Conservation (phyloP, 2,113 vertebrate genomes). For the Phyllostomus hastatus region DNA sequence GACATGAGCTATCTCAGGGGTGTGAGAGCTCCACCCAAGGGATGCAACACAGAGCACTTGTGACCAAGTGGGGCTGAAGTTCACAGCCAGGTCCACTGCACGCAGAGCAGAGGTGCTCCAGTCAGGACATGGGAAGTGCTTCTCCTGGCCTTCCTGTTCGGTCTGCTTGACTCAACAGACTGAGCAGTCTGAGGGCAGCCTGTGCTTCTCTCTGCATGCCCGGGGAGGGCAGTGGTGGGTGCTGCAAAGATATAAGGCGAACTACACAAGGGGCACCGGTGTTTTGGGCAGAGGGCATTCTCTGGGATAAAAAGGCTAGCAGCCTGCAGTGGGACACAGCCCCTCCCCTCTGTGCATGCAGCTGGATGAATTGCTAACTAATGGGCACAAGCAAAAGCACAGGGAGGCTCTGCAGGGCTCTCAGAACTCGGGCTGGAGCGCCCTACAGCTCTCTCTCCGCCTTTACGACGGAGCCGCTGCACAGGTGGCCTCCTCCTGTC, state of each 20-base stretch:
- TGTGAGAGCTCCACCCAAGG: not conserved
- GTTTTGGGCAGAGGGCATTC: not conserved
- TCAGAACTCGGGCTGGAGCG: not conserved
- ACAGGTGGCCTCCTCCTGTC: not conserved
- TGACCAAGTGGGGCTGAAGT: not conserved
- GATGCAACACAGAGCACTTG: not conserved
- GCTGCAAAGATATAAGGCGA: not conserved
- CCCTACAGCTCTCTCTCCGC: not conserved
- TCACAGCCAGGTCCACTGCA: not conserved
- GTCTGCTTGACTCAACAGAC: not conserved
- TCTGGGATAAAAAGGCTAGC: not conserved
- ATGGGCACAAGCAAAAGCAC: not conserved
- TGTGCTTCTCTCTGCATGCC: not conserved
- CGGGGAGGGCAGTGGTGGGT: not conserved
- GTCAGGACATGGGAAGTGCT: not conserved
- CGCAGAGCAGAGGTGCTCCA: accelerated
- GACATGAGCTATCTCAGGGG: not conserved
- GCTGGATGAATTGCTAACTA: not conserved
- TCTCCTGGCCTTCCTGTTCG: not conserved
- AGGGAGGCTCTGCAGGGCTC: not conserved
- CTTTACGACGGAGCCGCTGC: not conserved
- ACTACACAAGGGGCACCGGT: not conserved
- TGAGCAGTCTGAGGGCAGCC: not conserved
- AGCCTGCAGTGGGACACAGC: not conserved
- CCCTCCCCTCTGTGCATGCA: no score